These are phyloP conservation scores for Hemicrepidius hirtus DNA, from an alignment of 2,888 invertebrate species.

Conservation along the genomic window DNA sequence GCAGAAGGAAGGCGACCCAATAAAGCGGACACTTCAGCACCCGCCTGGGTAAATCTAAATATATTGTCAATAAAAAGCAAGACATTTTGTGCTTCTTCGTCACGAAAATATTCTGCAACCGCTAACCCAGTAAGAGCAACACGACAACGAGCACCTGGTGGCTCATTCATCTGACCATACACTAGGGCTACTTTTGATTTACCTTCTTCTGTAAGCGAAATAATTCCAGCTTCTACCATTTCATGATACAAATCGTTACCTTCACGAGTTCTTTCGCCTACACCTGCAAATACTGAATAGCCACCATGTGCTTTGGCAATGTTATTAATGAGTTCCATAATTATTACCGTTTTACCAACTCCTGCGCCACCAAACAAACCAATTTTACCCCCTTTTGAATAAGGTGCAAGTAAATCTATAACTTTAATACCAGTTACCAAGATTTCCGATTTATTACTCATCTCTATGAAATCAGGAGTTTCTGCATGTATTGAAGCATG, in stretches of 20 bases:
- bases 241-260: constrained; percentile 96
- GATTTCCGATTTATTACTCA: constrained; percentile 96
- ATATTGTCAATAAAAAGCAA: constrained; percentile 96
- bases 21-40: constrained; percentile 92
- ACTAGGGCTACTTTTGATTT: constrained; percentile 92
- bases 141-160: constrained; percentile 93
- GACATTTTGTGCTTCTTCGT: constrained; percentile 95
- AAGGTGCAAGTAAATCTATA: constrained; percentile 88
- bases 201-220: constrained; percentile 87
- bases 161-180: constrained; percentile 98
- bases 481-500: constrained; percentile 91
- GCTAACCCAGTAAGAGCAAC: constrained; percentile 94
- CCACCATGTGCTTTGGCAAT: constrained; percentile 97
- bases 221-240: constrained; percentile 96
- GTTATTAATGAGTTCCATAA: constrained; percentile 97
- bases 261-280: constrained; percentile 94
- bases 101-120: constrained; percentile 95
- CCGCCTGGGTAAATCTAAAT: constrained; percentile 91
- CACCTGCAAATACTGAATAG: constrained; percentile 96
- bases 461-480: constrained; percentile 94
- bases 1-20: constrained; percentile 96
- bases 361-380: constrained; percentile 95
- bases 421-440: constrained; percentile 86
- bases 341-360: constrained; percentile 95
- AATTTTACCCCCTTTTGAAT: constrained; percentile 94